These are phyloP conservation scores for Manis javanica DNA, from an alignment of 2,797 vertebrate genomes.

Conservation along the genomic window DNA sequence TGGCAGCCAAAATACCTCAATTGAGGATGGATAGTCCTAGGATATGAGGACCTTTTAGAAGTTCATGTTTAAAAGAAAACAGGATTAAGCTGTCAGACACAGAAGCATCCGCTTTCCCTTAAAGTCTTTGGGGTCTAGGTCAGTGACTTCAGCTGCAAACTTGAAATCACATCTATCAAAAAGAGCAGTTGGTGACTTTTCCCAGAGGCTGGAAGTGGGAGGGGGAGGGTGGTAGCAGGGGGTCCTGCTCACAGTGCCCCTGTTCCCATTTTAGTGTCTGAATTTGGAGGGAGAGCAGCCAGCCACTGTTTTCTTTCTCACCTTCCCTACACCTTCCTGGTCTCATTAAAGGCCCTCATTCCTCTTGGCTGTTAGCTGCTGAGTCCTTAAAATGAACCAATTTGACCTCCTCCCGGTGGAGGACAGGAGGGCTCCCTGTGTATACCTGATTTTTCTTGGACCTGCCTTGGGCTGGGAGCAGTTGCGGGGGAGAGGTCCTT, in stretches of 20 bases:
- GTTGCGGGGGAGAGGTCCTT: background rate
- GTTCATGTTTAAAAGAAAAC: constrained; percentile 20
- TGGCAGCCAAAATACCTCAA: background rate
- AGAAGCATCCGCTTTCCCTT: background rate
- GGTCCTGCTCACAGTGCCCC: background rate
- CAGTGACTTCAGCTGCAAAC: constrained; percentile 36
- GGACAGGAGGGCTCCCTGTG: background rate
- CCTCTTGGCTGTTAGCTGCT: fast-evolving
- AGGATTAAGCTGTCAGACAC: constrained; percentile 12
- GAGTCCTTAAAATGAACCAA: background rate
- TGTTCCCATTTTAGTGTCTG: background rate
- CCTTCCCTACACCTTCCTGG: background rate
- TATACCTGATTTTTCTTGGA: background rate
- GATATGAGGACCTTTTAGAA: background rate
- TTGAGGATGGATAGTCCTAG: background rate
- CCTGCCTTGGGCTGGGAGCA: background rate
- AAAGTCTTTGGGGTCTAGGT: constrained; percentile 15
- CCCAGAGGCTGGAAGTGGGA: background rate
- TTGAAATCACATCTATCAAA: background rate
- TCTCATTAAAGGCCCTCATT: background rate
- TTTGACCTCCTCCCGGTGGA: background rate
- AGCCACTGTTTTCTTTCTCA: background rate
- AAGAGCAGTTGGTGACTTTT: background rate
- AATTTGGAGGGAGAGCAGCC: background rate
- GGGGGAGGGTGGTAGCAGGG: background rate